phyloP scores from a whole-genome alignment of 1,140 invertebrate genomes.

The Solenopsis invicta region DNA sequence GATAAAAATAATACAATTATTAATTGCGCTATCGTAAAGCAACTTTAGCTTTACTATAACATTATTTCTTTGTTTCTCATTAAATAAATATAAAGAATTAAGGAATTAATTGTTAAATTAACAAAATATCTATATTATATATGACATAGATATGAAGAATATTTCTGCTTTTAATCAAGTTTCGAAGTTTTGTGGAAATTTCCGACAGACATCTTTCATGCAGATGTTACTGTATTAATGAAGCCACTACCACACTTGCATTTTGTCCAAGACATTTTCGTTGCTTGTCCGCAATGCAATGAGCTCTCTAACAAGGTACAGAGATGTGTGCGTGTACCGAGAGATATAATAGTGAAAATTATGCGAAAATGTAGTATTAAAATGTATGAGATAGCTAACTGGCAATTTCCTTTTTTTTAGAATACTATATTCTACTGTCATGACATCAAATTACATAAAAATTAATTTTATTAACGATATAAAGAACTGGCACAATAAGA shows the following conservation, averaged over 20 bases:
- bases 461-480: background rate
- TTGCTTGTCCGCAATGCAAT: conserved; percentile 13
- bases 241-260: conserved; percentile 43
- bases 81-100: background rate
- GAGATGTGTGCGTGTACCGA: background rate
- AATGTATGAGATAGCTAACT: conserved; percentile 12
- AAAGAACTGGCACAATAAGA: background rate
- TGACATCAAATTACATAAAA: background rate
- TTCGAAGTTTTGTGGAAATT: conserved; percentile 49
- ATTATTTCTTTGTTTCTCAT: background rate
- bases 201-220: conserved; percentile 45
- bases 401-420: background rate
- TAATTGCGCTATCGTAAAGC: background rate
- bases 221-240: conserved; percentile 62
- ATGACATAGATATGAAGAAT: background rate
- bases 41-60: background rate
- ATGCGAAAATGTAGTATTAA: conserved; percentile 17
- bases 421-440: conserved; percentile 3
- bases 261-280: conserved; percentile 40
- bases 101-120: background rate
- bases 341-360: conserved; percentile 31
- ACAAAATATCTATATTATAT: background rate
- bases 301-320: background rate
- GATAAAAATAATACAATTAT: background rate
- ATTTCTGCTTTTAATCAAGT: conserved; percentile 35